Conservation (phyloP, 2,113 vertebrate species). For the Oncorhynchus clarkii region DNA sequence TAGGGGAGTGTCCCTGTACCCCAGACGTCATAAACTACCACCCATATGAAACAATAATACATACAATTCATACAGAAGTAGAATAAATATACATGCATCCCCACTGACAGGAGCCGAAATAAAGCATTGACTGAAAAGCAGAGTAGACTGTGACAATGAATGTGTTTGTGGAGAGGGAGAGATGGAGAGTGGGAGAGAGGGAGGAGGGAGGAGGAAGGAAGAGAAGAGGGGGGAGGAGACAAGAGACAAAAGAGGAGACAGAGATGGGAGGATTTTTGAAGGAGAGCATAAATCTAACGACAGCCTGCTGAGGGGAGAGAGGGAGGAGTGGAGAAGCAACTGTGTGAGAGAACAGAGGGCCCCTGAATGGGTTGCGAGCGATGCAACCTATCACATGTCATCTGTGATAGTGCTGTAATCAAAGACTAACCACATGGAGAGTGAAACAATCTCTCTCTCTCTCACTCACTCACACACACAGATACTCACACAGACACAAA, state of each 20-base stretch:
- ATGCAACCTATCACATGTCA: constrained; percentile 14
- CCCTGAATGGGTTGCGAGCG: neutral
- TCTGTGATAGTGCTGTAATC: constrained; percentile 29
- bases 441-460: constrained; percentile 16
- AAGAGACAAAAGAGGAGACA: neutral
- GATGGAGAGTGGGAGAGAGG: neutral
- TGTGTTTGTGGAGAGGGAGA: neutral
- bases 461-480: constrained; percentile 9
- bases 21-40: constrained; percentile 46
- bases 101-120: neutral
- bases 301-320: constrained; percentile 5
- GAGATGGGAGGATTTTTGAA: neutral
- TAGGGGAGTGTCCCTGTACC: constrained; percentile 45
- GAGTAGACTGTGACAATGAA: neutral
- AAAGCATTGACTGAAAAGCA: neutral
- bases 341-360: neutral
- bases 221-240: neutral
- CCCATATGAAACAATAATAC: constrained; percentile 52
- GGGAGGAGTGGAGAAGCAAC: neutral
- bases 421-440: constrained; percentile 25
- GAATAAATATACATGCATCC: constrained; percentile 31
- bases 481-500: neutral
- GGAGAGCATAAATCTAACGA: constrained; percentile 30
- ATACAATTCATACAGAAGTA: constrained; percentile 34
- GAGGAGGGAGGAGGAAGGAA: neutral